Percentiles rank a stretch among this genome's conserved stretches.
These are phyloP conservation scores for Hemiscyllium ocellatum DNA, from an alignment of 2,113 vertebrate species.

Conservation along the genomic window DNA sequence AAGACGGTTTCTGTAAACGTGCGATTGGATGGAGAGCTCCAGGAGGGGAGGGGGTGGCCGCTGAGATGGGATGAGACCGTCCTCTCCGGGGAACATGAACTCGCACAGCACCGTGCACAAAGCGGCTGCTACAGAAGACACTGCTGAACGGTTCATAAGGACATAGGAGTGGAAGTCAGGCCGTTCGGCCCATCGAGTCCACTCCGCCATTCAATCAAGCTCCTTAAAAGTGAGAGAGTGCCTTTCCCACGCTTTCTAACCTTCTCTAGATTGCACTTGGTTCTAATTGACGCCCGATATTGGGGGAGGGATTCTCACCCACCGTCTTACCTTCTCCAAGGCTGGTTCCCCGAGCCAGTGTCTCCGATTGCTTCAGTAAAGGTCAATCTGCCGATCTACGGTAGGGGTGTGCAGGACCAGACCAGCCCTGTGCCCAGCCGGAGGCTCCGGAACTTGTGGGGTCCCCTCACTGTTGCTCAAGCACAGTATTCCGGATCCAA, in stretches of 20 bases:
- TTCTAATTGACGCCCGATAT: background rate
- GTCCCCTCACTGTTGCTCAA: too few species aligned
- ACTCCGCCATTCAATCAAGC: too few species aligned
- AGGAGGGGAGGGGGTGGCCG: background rate
- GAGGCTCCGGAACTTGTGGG: too few species aligned
- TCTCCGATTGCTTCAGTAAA: background rate
- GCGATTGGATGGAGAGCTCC: too few species aligned
- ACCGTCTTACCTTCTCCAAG: background rate
- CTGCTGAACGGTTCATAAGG: background rate
- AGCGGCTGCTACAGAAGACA: background rate
- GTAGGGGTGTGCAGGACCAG: background rate
- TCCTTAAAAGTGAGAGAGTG: background rate
- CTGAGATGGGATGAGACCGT: background rate
- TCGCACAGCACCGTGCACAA: background rate
- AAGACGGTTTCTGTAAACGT: background rate
- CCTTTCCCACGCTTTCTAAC: background rate
- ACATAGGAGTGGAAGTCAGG: too few species aligned
- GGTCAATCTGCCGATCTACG: background rate
- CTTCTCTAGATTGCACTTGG: background rate
- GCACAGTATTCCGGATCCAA: too few species aligned
- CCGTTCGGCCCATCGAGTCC: too few species aligned
- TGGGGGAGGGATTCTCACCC: background rate
- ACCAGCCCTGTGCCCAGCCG: background rate
- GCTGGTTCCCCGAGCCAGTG: background rate
- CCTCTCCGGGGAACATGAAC: background rate